Evolutionary conservation across 2,113 vertebrate species (phyloP), one percentile per base, ranked within the genome.

Genomic region (Cricetomys ansorgei): DNA sequence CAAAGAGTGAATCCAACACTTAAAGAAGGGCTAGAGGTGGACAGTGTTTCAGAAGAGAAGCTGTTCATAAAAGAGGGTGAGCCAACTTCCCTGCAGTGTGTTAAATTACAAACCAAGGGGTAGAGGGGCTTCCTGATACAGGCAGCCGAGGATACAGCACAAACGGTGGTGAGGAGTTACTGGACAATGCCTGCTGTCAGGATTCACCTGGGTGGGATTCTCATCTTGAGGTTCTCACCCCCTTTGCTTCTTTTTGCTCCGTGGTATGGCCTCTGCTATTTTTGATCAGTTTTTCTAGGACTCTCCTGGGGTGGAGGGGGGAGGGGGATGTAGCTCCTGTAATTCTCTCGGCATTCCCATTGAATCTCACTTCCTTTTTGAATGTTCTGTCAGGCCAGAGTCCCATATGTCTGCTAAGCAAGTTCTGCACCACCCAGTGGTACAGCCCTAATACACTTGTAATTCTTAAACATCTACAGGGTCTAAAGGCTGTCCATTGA

Each of bases 21-120:
- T 57, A 79, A 92, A 92, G 90, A 95, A 69, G 83, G 72, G 79
- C 92, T 80, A 45, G 92, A 25, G 88, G 94, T 97, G 94, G 97
- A 97, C 81, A 86, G 83, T 43, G 90, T 69, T 97, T 73, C 80
- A 77, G 80, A 91, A 65, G 64, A 95, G 65, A 93, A 92, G 92
- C 65, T 40, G 73, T 91, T 94, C 93, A 40, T 62, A 83, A 90
- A 88, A 76, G 70, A 88, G 40, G 75, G 75, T 0, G 4, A 77
- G 91, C 67, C 91, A 81, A 89, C 86, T 72, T 85, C 62, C 84
- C 69, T 72, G 89, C 37, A 85, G 85, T 0, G 34, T 91, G 81
- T 94, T 92, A 89, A 89, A 92, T 95, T 77, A 89, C 34, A 86
- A 92, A 31, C 16, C 0, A 7, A 84, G 55, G 62, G 50, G 50